Percentiles rank a stretch among this genome's conserved stretches.
Conservation (phyloP, 2,113 vertebrate species). For the Bungarus multicinctus region DNA sequence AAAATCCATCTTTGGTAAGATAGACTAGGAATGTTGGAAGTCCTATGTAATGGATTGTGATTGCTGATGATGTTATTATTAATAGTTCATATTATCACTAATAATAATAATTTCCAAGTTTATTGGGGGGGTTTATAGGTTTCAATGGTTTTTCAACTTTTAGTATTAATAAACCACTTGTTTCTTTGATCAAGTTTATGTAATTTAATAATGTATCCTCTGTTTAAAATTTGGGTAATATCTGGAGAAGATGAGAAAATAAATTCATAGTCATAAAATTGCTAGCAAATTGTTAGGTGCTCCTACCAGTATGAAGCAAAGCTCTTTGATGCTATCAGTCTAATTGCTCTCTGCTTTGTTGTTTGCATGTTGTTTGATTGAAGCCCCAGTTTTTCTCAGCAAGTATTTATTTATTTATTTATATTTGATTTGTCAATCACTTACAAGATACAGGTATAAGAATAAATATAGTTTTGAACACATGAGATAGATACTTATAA, state of each 20-base stretch:
- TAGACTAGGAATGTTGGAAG: background rate
- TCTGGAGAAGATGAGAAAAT: background rate
- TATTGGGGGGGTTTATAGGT: background rate
- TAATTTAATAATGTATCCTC: slow-evolving; percentile 12
- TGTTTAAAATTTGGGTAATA: slow-evolving; percentile 15
- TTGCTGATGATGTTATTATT: background rate
- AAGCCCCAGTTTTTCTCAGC: slow-evolving; percentile 43
- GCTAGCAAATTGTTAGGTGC: background rate
- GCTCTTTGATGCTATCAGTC: slow-evolving; percentile 47
- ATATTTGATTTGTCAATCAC: too few species aligned
- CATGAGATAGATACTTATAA: too few species aligned
- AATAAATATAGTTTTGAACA: too few species aligned
- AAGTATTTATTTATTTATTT: too few species aligned
- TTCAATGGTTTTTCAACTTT: background rate
- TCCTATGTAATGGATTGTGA: background rate
- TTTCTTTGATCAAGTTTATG: background rate
- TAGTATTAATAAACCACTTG: background rate
- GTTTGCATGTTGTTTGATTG: slow-evolving; percentile 32
- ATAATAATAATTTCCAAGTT: background rate
- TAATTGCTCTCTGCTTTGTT: slow-evolving; percentile 29
- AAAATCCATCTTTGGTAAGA: background rate
- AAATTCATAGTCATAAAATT: background rate
- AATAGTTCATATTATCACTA: background rate
- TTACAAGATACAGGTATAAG: too few species aligned
- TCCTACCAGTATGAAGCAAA: slow-evolving; percentile 1